Conservation (phyloP, 2,797 vertebrate species). For the Etheostoma perlongum region DNA sequence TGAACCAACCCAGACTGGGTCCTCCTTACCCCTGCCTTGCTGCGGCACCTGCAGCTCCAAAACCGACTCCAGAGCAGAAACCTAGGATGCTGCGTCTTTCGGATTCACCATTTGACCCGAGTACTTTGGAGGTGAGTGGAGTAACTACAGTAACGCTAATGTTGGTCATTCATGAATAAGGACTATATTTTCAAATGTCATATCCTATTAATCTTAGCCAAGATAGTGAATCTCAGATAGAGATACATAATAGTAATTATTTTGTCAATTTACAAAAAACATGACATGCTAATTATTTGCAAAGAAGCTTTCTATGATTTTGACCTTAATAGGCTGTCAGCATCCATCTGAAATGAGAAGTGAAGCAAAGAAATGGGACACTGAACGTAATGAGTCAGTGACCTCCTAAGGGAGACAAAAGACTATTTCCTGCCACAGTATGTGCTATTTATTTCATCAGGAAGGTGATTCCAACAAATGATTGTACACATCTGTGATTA, state of each 20-base stretch:
- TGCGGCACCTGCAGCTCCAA: conserved; percentile 65
- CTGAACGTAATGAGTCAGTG: conserved; percentile 46
- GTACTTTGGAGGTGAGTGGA: conserved; percentile 84
- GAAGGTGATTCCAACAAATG: conserved; percentile 1
- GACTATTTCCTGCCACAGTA: conserved; percentile 27
- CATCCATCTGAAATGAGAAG: conserved; percentile 33
- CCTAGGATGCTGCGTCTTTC: conserved; percentile 83
- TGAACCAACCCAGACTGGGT: conserved; percentile 79
- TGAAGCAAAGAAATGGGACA: conserved; percentile 76
- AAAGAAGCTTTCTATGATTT: background rate
- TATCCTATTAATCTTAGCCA: background rate
- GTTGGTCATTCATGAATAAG: conserved; percentile 48
- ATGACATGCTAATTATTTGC: background rate
- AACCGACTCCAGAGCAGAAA: conserved; percentile 78
- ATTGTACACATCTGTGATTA: background rate
- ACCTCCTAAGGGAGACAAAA: conserved; percentile 62
- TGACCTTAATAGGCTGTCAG: conserved; percentile 8
- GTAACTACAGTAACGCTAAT: conserved; percentile 47
- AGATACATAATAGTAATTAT: background rate
- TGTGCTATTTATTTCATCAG: conserved; percentile 50
- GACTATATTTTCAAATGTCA: background rate
- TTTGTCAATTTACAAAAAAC: background rate
- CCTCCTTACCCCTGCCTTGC: conserved; percentile 83
- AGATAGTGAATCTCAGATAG: background rate
- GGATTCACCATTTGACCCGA: conserved; percentile 85